These are phyloP conservation scores for Drosophila melanogaster DNA, from an alignment of 1,140 invertebrate species.

Conservation along the genomic window DNA sequence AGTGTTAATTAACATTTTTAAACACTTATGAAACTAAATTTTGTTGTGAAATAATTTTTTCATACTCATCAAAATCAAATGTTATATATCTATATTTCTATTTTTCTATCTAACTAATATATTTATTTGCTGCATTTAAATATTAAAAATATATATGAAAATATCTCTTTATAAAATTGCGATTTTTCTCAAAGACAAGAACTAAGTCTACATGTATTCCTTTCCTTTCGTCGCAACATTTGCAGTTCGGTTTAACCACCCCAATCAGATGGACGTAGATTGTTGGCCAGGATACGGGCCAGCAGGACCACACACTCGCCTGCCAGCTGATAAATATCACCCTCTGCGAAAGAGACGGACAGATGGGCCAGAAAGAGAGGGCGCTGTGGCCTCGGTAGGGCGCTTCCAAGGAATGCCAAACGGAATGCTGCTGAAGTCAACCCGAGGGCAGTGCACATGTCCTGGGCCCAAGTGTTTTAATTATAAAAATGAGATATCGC, in stretches of 20 bases:
- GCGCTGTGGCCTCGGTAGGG: conserved; percentile 20
- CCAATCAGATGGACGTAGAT: conserved; percentile 43
- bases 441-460: conserved; percentile 32
- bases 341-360: conserved; percentile 8
- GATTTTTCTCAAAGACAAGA: not conserved
- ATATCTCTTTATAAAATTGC: not conserved
- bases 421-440: conserved; percentile 39
- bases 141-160: not conserved
- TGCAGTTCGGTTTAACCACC: conserved; percentile 36
- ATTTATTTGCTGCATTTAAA: not conserved
- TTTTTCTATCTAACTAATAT: too few relatives aligned
- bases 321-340: conserved; percentile 58
- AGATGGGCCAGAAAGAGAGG: not conserved
- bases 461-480: conserved; percentile 59
- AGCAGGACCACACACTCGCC: conserved; percentile 53
- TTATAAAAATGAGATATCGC: conserved; percentile 64
- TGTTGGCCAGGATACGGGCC: conserved; percentile 47
- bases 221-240: not conserved
- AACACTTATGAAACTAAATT: too few relatives aligned
- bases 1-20: too few relatives aligned
- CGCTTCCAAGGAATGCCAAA: conserved; percentile 43
- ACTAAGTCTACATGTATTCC: not conserved
- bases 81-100: too few relatives aligned
- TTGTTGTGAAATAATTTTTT: too few relatives aligned
- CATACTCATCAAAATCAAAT: too few relatives aligned